Conservation (phyloP, 1,140 invertebrate species). For the Anastrepha obliqua region DNA sequence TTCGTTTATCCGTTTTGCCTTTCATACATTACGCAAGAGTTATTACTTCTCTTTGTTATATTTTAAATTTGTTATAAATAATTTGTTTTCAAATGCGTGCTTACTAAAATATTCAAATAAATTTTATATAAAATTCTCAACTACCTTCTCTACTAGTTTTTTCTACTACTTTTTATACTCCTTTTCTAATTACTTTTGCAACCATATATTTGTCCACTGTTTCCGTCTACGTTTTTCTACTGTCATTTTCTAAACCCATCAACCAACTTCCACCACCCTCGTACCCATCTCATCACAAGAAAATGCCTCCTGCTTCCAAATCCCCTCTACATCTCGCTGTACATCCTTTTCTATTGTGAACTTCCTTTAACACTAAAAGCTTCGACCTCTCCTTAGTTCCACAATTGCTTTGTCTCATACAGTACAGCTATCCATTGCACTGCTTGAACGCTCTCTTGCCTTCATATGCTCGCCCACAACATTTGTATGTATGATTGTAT, state of each 20-base stretch:
- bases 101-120: no score
- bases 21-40: no score
- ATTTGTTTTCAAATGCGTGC: no score
- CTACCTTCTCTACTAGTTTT: neutral
- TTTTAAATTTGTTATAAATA: no score
- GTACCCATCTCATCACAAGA: no score
- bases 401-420: neutral
- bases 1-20: no score
- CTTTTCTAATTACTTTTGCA: neutral
- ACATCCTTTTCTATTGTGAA: neutral
- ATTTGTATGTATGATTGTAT: constrained; percentile 2
- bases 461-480: neutral
- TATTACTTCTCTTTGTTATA: no score
- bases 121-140: neutral
- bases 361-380: neutral
- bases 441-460: neutral
- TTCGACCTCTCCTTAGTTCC: neutral
- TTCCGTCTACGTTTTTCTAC: neutral
- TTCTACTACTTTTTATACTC: neutral
- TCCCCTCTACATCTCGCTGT: neutral
- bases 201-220: neutral
- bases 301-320: neutral
- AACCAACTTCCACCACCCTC: neutral
- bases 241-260: neutral
- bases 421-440: neutral